These are phyloP conservation scores for Augochlora pura DNA, from an alignment of 1,140 invertebrate species.

Conservation along the genomic window DNA sequence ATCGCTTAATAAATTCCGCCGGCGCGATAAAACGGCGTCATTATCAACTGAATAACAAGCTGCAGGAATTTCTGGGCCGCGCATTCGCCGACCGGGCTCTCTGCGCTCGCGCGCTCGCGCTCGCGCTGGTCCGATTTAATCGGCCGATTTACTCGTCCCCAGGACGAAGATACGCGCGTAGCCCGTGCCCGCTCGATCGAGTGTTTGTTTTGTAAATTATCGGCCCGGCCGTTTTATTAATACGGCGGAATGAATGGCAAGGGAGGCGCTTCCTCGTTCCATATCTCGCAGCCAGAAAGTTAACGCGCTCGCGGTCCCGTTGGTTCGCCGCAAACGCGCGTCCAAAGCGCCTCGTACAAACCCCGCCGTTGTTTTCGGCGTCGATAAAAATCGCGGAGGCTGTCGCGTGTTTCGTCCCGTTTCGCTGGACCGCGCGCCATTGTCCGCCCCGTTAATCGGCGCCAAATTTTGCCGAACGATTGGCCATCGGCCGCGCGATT, in stretches of 20 bases:
- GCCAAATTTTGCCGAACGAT: background rate
- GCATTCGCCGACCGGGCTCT: background rate
- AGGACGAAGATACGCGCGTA: background rate
- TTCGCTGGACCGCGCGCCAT: too few species aligned
- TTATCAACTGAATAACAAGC: background rate
- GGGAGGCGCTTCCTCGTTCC: background rate
- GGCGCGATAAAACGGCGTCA: background rate
- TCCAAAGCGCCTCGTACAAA: background rate
- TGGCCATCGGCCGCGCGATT: background rate
- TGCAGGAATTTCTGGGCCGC: background rate
- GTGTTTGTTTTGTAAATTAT: slow-evolving; percentile 17
- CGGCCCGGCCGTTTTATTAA: slow-evolving; percentile 7
- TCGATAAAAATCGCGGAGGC: slow-evolving; percentile 6
- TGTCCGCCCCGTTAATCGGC: background rate
- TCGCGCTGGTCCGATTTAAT: slow-evolving; percentile 9
- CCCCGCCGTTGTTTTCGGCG: background rate
- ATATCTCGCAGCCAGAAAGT: background rate
- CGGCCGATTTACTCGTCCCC: slow-evolving; percentile 5
- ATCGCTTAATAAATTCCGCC: background rate
- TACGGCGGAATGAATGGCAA: slow-evolving; percentile 5
- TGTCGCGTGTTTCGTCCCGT: background rate
- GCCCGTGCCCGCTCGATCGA: background rate
- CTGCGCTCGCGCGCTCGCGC: too few species aligned
- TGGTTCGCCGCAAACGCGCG: too few species aligned
- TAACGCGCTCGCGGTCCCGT: too few species aligned